phyloP scores from a whole-genome alignment of 2,797 vertebrate species.

The Poecilia gillii region DNA sequence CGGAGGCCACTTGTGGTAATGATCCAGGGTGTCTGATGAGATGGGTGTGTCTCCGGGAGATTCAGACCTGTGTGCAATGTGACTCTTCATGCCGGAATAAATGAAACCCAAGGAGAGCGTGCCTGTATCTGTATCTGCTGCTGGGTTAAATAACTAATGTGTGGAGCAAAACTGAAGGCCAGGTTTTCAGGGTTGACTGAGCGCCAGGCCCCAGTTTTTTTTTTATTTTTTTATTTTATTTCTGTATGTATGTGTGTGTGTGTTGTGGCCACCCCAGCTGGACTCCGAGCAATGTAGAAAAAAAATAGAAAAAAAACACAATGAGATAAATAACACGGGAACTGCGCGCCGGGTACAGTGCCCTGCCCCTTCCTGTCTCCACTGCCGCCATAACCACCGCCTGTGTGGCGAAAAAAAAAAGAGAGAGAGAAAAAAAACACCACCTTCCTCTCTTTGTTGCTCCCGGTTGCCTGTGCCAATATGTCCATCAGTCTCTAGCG shows the following conservation, averaged over 20 bases:
- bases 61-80: conserved; percentile 16
- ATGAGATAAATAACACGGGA: conserved; percentile 77
- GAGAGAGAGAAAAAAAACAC: not conserved
- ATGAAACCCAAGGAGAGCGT: conserved; percentile 18
- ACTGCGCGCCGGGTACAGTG: conserved; percentile 62
- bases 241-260: conserved; percentile 5
- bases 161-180: conserved; percentile 42
- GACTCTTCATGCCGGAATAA: conserved; percentile 22
- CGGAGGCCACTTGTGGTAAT: conserved; percentile 17
- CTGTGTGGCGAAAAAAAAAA: conserved; percentile 33
- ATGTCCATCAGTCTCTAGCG: conserved; percentile 60
- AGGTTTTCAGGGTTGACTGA: conserved; percentile 43
- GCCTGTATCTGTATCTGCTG: conserved; percentile 21
- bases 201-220: conserved; percentile 36
- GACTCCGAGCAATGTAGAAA: conserved; percentile 29
- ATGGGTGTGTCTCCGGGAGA: conserved; percentile 61
- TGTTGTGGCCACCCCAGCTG: conserved; percentile 68
- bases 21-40: conserved; percentile 28
- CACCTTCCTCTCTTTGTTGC: conserved; percentile 84
- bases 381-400: conserved; percentile 46
- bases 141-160: conserved; percentile 23
- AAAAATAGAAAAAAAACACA: conserved; percentile 65
- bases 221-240: not conserved
- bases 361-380: conserved; percentile 81
- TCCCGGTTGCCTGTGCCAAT: conserved; percentile 66